Evolutionary conservation across 1,140 invertebrate species (phyloP).

Genomic region (Hyles euphorbiae): DNA sequence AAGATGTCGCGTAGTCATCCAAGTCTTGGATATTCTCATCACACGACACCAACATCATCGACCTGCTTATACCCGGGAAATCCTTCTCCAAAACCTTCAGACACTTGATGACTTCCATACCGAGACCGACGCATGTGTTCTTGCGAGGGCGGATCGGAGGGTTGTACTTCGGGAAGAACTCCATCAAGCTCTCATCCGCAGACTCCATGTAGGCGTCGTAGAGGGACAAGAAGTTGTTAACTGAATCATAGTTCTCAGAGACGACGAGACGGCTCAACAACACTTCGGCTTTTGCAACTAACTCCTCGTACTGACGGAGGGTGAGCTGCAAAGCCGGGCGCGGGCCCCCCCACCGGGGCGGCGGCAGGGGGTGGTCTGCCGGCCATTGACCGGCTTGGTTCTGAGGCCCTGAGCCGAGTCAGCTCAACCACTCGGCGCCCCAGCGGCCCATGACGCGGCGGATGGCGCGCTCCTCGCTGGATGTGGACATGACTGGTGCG

Average conservation of each 20-base stretch:
- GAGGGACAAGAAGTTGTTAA: slow-evolving; percentile 89
- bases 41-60: slow-evolving; percentile 89
- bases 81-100: slow-evolving; percentile 59
- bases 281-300: slow-evolving; percentile 86
- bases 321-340: slow-evolving; percentile 77
- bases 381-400: slow-evolving; percentile 57
- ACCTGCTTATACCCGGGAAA: slow-evolving; percentile 77
- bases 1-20: slow-evolving; percentile 79
- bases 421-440: slow-evolving; percentile 95
- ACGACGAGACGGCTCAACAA: slow-evolving; percentile 87
- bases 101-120: slow-evolving; percentile 83
- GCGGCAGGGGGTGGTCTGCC: slow-evolving; percentile 78
- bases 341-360: slow-evolving; percentile 79
- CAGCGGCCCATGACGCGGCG: slow-evolving; percentile 88
- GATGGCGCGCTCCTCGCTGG: slow-evolving; percentile 68
- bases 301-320: slow-evolving; percentile 83
- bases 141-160: slow-evolving; percentile 86
- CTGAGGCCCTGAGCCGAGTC: slow-evolving; percentile 84
- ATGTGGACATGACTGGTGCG: slow-evolving; percentile 48
- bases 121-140: slow-evolving; percentile 92
- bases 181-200: slow-evolving; percentile 42
- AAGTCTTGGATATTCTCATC: slow-evolving; percentile 88
- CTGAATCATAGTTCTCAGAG: slow-evolving; percentile 90
- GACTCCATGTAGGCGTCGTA: slow-evolving; percentile 81
- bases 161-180: slow-evolving; percentile 78